phyloP scores from a whole-genome alignment of 2,113 vertebrate species.

The Capra hircus region DNA sequence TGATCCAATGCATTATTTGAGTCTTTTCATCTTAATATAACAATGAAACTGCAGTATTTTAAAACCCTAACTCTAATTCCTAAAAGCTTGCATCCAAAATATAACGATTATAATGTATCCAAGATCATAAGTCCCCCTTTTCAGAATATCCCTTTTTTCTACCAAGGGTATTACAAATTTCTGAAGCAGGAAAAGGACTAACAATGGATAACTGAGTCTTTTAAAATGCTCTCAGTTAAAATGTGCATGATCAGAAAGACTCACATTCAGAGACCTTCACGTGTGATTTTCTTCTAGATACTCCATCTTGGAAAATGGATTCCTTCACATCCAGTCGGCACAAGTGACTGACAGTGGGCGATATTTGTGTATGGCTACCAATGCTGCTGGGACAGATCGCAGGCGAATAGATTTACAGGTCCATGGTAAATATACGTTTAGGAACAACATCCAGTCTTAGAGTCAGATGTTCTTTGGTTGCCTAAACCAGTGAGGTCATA shows the following conservation, averaged over 20 bases:
- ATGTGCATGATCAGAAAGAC: neutral
- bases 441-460: neutral
- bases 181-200: neutral
- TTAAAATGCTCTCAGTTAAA: fast-evolving
- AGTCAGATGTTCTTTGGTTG: neutral
- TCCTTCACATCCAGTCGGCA: constrained; percentile 86
- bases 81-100: neutral
- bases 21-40: neutral
- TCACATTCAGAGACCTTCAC: neutral
- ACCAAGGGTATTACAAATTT: neutral
- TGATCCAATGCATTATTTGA: neutral
- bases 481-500: neutral
- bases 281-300: constrained; percentile 81
- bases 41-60: neutral
- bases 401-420: constrained; percentile 90
- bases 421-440: constrained; percentile 81
- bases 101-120: neutral
- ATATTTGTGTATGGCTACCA: constrained; percentile 95
- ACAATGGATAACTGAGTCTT: neutral
- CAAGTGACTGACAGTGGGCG: constrained; percentile 89
- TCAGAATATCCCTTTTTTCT: neutral
- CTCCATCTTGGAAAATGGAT: constrained; percentile 85
- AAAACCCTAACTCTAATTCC: neutral
- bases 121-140: neutral
- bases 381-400: constrained; percentile 89